Percentiles rank a stretch among this genome's conserved stretches.
phyloP scores from a whole-genome alignment of 2,888 invertebrate species.

The Drosophila atripex region DNA sequence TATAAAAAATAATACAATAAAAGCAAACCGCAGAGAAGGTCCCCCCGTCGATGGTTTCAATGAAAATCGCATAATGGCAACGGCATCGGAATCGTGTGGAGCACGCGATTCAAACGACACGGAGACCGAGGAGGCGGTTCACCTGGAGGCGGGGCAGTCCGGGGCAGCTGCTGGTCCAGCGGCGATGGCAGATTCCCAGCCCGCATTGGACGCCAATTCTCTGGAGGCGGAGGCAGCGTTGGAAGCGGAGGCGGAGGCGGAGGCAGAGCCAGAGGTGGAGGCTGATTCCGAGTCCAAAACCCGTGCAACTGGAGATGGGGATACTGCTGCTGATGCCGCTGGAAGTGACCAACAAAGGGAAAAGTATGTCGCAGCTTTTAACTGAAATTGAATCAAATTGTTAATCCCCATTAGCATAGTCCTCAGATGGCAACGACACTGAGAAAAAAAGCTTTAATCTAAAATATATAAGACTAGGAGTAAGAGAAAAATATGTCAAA shows the following conservation, averaged over 20 bases:
- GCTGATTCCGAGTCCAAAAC: slow-evolving; percentile 11
- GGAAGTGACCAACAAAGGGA: slow-evolving; percentile 56
- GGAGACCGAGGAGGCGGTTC: slow-evolving; percentile 50
- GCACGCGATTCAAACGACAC: slow-evolving; percentile 64
- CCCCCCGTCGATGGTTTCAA: slow-evolving; percentile 59
- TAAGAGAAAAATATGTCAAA: neutral
- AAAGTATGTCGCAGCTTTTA: slow-evolving; percentile 67
- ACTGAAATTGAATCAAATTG: slow-evolving; percentile 52
- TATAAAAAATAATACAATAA: slow-evolving; percentile 3
- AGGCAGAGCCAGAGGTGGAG: slow-evolving; percentile 48
- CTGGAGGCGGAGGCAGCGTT: slow-evolving; percentile 9
- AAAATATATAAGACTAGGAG: neutral
- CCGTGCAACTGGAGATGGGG: slow-evolving; percentile 5
- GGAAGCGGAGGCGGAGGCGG: slow-evolving; percentile 20
- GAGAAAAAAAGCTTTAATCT: neutral
- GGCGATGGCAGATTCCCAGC: slow-evolving; percentile 30
- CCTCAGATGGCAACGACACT: neutral
- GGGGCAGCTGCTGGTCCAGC: slow-evolving; percentile 27
- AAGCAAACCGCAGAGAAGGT: slow-evolving; percentile 27
- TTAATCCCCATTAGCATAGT: neutral
- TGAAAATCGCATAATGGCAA: slow-evolving; percentile 75
- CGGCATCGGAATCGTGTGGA: slow-evolving; percentile 71
- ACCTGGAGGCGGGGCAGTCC: slow-evolving; percentile 44
- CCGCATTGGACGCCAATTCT: slow-evolving; percentile 6
- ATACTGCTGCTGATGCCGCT: slow-evolving; percentile 10